Conservation (phyloP, 2,888 invertebrate species). For the Adelphocoris suturalis region DNA sequence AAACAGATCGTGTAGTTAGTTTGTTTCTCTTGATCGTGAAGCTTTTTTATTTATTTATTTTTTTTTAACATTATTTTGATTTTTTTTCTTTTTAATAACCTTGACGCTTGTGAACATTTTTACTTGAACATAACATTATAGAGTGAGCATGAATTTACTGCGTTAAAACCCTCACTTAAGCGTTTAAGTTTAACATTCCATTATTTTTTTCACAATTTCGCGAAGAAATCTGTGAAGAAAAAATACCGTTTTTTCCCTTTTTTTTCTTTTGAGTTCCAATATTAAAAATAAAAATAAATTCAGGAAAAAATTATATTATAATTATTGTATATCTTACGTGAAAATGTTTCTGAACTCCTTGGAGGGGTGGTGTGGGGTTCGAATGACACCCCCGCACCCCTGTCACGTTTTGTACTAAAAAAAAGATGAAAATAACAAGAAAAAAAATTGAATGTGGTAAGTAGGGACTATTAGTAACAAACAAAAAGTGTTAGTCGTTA, state of each 20-base stretch:
- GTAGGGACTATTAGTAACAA: conserved; percentile 72
- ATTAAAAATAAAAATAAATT: background rate
- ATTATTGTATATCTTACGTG: conserved; percentile 64
- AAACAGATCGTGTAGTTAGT: conserved; percentile 15
- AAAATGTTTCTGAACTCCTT: conserved; percentile 55
- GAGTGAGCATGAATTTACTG: conserved; percentile 43
- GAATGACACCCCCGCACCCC: conserved; percentile 46
- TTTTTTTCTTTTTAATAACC: background rate
- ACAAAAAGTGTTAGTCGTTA: conserved; percentile 69
- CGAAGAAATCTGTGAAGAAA: no score
- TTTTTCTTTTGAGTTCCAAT: background rate
- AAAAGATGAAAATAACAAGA: conserved; percentile 12
- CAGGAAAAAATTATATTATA: conserved; percentile 35
- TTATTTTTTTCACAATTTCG: no score
- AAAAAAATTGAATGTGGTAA: conserved; percentile 74
- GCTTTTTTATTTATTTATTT: conserved; percentile 9
- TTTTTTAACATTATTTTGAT: background rate
- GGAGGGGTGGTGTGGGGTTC: conserved; percentile 55
- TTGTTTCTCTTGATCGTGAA: conserved; percentile 1
- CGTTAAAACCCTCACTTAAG: conserved; percentile 25
- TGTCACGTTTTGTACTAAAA: conserved; percentile 66
- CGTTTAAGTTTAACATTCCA: conserved; percentile 50
- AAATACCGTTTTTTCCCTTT: background rate
- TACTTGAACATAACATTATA: background rate
- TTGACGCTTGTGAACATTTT: conserved; percentile 34